Evolutionary conservation across 2,797 vertebrate species (phyloP), one percentile per base, ranked within the genome.

Genomic region (Clamator glandarius): DNA sequence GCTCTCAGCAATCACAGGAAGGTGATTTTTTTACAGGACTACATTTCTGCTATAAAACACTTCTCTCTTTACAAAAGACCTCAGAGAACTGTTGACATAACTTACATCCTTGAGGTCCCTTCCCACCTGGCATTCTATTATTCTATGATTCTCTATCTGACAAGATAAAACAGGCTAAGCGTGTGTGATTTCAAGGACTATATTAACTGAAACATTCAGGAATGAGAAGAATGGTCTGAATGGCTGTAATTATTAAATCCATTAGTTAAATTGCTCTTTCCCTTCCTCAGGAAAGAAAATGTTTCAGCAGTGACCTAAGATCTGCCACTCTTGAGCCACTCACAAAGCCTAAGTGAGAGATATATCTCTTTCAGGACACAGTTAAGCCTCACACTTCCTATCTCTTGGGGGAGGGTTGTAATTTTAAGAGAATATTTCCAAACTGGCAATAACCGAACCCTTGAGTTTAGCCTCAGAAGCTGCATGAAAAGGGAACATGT

Each of bases 181-280:
- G 28, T 31, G 76, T 73, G 25, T 44, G 55, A 52, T 84, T 76
- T 86, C 74, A 67, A 94, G 44, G 51, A 81, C 41, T 15, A 1
- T 46, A 66, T 63, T 10, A 74, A 31, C 29, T 33, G 29, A 90
- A 87, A 79, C 9, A 35, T 50, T 78, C 84, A 82, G 77, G 84
- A 92, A 92, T 73, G 6, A 81, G 52, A 92, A 89, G 28, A 92
- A 92, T 54, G 42, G 33, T 61, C 82, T 84, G 55, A 94, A 81
- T 13, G 31, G 25, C 23, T 75, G 21, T 9, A 83, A 59, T 48
- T 92, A 88, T 58, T 55, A 81, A 92, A 90, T 83, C 41, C 48
- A 52, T 52, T 46, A 73, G 44, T 33, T 74, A 82, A 63, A 75
- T 69, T 59, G 48, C 36, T 91, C 66, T 73, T 87, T 88, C 31